Percentiles rank a stretch among this genome's conserved stretches.
Conservation (phyloP, 1,140 invertebrate genomes). For the Periplaneta americana region DNA sequence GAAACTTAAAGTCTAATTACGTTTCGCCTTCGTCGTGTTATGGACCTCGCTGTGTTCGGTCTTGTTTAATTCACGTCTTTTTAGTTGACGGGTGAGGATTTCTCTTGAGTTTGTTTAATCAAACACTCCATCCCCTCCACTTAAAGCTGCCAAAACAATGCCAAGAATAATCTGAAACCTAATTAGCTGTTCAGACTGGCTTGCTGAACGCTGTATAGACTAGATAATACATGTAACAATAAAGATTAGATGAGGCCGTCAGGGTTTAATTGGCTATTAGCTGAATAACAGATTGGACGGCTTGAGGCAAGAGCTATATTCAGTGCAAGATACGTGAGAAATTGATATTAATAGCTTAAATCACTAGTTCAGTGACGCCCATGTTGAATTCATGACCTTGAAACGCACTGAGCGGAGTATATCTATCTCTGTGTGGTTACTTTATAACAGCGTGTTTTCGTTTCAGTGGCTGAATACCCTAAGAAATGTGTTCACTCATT, state of each 20-base stretch:
- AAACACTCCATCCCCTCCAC: neutral
- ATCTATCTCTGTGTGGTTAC: too few relatives aligned
- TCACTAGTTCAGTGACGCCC: too few relatives aligned
- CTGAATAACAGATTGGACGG: neutral
- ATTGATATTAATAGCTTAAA: too few relatives aligned
- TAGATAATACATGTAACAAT: neutral
- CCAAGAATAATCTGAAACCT: neutral
- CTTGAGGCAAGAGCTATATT: too few relatives aligned
- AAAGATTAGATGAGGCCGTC: neutral
- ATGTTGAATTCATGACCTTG: too few relatives aligned
- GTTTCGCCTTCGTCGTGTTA: neutral
- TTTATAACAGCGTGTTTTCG: too few relatives aligned
- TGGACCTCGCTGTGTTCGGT: neutral
- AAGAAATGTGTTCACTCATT: too few relatives aligned
- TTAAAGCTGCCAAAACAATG: neutral
- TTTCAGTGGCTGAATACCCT: too few relatives aligned
- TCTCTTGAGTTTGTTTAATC: neutral
- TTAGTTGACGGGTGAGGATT: neutral
- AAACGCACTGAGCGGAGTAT: too few relatives aligned
- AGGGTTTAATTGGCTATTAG: neutral
- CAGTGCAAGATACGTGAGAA: neutral
- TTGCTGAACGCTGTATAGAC: too few relatives aligned
- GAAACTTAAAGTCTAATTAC: neutral
- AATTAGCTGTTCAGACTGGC: neutral
- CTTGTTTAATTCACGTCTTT: neutral